These are phyloP conservation scores for Erpetoichthys calabaricus DNA, from an alignment of 2,797 vertebrate genomes.

Conservation along the genomic window DNA sequence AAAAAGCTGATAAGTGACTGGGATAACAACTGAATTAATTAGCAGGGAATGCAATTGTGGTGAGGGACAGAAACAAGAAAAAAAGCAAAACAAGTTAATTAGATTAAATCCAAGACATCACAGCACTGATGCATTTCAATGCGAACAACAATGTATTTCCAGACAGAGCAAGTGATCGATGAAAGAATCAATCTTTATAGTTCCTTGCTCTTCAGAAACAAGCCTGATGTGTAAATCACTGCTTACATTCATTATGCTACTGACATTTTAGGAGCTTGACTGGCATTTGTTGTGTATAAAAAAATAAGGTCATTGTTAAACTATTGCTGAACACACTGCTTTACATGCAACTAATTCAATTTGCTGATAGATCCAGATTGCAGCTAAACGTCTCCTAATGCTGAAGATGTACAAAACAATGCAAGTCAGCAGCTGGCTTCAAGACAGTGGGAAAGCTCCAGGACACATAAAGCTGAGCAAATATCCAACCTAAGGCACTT, in stretches of 20 bases:
- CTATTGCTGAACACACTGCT: not conserved
- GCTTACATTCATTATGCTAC: constrained; percentile 1
- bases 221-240: constrained; percentile 1
- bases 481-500: too few species aligned
- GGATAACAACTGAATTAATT: too few species aligned
- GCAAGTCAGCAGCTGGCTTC: too few species aligned
- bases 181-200: constrained; percentile 2
- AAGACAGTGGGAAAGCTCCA: too few species aligned
- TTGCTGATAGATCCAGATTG: too few species aligned
- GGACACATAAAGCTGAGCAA: too few species aligned
- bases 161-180: not conserved
- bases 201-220: not conserved
- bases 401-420: too few species aligned
- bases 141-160: not conserved
- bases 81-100: not conserved
- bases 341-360: not conserved
- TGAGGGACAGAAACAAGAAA: not conserved
- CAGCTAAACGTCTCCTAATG: too few species aligned
- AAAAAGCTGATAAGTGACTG: too few species aligned
- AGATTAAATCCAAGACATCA: not conserved
- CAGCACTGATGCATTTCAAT: not conserved
- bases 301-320: not conserved
- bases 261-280: constrained; percentile 1
- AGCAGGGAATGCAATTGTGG: too few species aligned
- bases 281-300: not conserved